Evolutionary conservation across 2,113 vertebrate genomes (phyloP).

Genomic region (Bagarius yarrelli): DNA sequence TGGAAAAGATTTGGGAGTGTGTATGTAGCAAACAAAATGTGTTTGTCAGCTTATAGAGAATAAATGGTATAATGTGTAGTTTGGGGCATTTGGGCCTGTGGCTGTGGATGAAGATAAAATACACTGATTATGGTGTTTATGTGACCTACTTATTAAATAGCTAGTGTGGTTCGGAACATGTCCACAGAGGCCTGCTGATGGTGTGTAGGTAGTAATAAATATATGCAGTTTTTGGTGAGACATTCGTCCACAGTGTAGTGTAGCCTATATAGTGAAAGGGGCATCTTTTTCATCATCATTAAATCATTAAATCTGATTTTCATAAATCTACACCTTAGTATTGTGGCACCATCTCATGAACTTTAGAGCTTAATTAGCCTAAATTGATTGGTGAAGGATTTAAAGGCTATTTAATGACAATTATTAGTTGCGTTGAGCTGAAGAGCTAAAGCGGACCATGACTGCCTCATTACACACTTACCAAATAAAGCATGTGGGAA

Average conservation of each 20-base stretch:
- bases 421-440: neutral
- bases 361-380: neutral
- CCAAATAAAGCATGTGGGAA: neutral
- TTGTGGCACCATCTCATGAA: neutral
- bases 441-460: neutral
- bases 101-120: neutral
- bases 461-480: neutral
- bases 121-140: neutral
- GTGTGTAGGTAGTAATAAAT: neutral
- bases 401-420: constrained; percentile 18
- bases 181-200: neutral
- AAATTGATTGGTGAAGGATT: neutral
- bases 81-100: too few relatives aligned
- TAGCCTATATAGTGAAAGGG: neutral
- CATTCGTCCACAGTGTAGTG: neutral
- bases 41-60: too few relatives aligned
- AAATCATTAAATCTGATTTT: neutral
- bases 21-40: too few relatives aligned
- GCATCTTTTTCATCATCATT: too few relatives aligned
- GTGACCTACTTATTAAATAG: neutral
- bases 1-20: too few relatives aligned
- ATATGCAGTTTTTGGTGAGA: neutral
- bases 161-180: neutral
- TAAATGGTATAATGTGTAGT: too few relatives aligned
- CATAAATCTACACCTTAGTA: neutral